Evolutionary conservation across 2,113 vertebrate species (phyloP), one percentile per base, ranked within the genome.

Genomic region (Monarcha castaneiventris): DNA sequence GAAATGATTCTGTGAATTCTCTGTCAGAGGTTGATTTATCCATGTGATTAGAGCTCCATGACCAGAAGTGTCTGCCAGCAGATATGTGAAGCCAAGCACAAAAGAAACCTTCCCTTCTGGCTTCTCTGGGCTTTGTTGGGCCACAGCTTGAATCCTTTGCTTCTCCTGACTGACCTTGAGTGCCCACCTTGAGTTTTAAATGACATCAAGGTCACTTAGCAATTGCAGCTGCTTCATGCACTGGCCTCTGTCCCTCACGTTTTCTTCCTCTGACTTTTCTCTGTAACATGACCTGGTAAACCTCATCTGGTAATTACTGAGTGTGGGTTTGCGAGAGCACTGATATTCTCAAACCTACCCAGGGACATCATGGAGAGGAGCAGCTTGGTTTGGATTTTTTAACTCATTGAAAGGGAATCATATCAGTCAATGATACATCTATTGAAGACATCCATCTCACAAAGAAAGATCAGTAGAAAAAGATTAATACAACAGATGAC

Each of bases 321-420:
- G 27, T 25, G 37, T 51, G 46, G 5, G 6, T 51, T 52, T 61
- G 15, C 6, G 14, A 74, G 56, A 23, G 8, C 32, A 16, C 9
- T 51, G 33, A 23, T 72, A 1, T 39, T 39, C 41, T 73, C 16
- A 67, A 84, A 79, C 17, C 1, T 26, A 7, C 16, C 26, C 17
- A 37, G 27, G 18, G 32, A 3, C 52, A 5, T 22, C 6, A 12
- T 7, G 41, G 48, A 85, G 10, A 72, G 15, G 13, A 62, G 61
- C 15, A 82, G 44, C 22, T 78, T 71, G 22, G 32, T 71, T 82
- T 75, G 32, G 23, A 16, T 19, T 41, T 52, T 39, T 81, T 22
- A 43, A 41, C 15, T 61, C 14, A 5, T 3, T 58, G 11, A 82
- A 78, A 71, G 7, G 8, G 11, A 74, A 55, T 67, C 0, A 0